Evolutionary conservation across 1,140 invertebrate species (phyloP), one percentile per base, ranked within the genome.

Genomic region (Drosophila pallidifrons): DNA sequence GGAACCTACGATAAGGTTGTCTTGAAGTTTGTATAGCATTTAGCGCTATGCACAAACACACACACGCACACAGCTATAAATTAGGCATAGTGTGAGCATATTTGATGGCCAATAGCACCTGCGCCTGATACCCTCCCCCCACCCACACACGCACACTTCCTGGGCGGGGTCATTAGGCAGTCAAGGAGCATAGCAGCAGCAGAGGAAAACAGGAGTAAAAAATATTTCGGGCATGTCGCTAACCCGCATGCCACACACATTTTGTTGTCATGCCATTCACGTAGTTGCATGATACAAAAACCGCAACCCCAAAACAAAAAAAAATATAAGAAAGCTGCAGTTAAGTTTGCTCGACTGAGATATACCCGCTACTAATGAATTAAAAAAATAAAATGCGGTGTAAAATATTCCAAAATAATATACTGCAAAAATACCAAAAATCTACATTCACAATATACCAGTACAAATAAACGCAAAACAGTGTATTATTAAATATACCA

Each of bases 51-150:
- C 20, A 41, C 38, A 30, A 47, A n/a, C 4, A 25, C 46, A 10
- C 30, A 41, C 28, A 16, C 59, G 15, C 3, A 57, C 35, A 38
- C 16, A 32, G 82, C 47, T 77, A 83, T 88, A 88, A 88, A 88
- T 88, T 88, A 88, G 88, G 85, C 85, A 78, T 77, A 75, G 77
- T 88, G 77, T 68, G 79, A 79, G 83, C 69, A 89, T 77, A 87
- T 87, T 82, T 78, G 57, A 75, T 81, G 81, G 64, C 57, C 61
- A 52, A 54, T 30, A 81, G 63, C 85, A 89, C 85, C 85, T 89
- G 85, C 81, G 74, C 51, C 38, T 54, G 25, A 5, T 43, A 68
- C 49, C 8, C 30, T 25, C 3, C 20, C 20, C 20, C 20, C 20
- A 25, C 20, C 20, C 20, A 25, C 20, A 25, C 20, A 25, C 20